Percentiles rank a stretch among this genome's conserved stretches.
Evolutionary conservation across 2,797 vertebrate genomes (phyloP).

Genomic region (Menidia menidia): DNA sequence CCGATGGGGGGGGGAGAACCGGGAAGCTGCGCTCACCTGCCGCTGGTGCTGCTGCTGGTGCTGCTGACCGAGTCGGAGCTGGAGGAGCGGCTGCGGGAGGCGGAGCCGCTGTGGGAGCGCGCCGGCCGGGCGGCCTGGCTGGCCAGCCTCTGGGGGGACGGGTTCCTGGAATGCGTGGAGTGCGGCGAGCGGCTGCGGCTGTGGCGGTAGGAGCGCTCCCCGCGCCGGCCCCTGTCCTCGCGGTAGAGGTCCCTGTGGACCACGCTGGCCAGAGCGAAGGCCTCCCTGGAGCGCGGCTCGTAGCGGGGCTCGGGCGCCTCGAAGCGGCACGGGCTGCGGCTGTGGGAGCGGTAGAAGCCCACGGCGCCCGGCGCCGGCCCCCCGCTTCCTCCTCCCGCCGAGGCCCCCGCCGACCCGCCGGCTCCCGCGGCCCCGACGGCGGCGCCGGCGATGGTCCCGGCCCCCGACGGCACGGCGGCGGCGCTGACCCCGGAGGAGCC

Average conservation of each 20-base stretch:
- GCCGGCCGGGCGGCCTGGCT: conserved; percentile 89
- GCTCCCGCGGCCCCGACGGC: conserved; percentile 66
- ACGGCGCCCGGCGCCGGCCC: conserved; percentile 78
- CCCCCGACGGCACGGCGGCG: conserved; percentile 71
- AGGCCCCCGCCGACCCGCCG: conserved; percentile 64
- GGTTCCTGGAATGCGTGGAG: conserved; percentile 93
- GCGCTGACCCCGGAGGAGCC: conserved; percentile 75
- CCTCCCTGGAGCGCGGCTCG: conserved; percentile 93
- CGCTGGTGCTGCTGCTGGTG: conserved; percentile 97
- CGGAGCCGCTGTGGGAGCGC: conserved; percentile 92
- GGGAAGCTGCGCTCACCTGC: conserved; percentile 87
- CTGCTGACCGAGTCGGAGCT: conserved; percentile 99
- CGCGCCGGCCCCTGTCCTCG: conserved; percentile 92
- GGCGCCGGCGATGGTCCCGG: conserved; percentile 74
- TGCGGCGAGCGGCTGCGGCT: conserved; percentile 96
- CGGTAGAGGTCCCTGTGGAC: conserved; percentile 98
- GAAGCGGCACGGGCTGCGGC: conserved; percentile 96
- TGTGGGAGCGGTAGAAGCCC: conserved; percentile 95
- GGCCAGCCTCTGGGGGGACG: conserved; percentile 93
- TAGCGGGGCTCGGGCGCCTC: conserved; percentile 95
- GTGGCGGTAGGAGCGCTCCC: conserved; percentile 92
- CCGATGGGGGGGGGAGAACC: too few species aligned
- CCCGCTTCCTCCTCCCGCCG: conserved; percentile 70
- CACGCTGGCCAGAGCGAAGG: conserved; percentile 95
- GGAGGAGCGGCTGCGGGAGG: conserved; percentile 93